These are phyloP conservation scores for Chydorus sphaericus DNA, from an alignment of 2,888 invertebrate species.

Conservation along the genomic window DNA sequence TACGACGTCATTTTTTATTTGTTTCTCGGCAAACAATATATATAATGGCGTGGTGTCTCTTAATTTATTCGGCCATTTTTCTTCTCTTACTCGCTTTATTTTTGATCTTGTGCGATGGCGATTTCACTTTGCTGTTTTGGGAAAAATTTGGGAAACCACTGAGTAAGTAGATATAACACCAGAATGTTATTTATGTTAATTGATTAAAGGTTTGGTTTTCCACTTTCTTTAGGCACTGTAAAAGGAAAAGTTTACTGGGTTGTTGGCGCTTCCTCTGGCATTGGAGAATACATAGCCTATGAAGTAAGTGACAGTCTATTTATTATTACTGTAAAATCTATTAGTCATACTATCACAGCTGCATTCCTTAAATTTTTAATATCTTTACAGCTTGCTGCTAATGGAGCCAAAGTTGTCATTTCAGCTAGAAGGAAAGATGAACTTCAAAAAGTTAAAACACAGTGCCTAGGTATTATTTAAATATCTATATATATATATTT, in stretches of 20 bases:
- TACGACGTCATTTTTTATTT: no score
- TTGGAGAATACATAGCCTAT: conserved; percentile 57
- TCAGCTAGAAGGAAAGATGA: conserved; percentile 48
- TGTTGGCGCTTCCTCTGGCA: conserved; percentile 70
- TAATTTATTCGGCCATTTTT: neutral
- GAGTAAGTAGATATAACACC: conserved; percentile 30
- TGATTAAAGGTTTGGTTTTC: neutral
- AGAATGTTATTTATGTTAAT: neutral
- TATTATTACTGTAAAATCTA: no score
- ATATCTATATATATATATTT: conserved; percentile 1
- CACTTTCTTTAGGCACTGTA: conserved; percentile 31
- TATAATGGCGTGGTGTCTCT: no score
- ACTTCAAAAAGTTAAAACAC: conserved; percentile 46
- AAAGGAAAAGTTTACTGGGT: conserved; percentile 64
- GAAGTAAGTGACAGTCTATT: conserved; percentile 23
- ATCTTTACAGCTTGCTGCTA: conserved; percentile 38
- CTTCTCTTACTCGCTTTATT: conserved; percentile 3
- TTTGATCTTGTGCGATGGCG: conserved; percentile 11
- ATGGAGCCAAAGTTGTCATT: conserved; percentile 48
- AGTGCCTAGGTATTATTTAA: conserved; percentile 43
- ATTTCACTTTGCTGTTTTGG: conserved; percentile 12
- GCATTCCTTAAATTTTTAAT: neutral
- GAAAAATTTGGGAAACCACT: conserved; percentile 45
- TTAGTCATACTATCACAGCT: no score
- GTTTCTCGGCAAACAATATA: no score